Conservation (phyloP, 2,888 invertebrate species). For the Steinernema hermaphroditum region DNA sequence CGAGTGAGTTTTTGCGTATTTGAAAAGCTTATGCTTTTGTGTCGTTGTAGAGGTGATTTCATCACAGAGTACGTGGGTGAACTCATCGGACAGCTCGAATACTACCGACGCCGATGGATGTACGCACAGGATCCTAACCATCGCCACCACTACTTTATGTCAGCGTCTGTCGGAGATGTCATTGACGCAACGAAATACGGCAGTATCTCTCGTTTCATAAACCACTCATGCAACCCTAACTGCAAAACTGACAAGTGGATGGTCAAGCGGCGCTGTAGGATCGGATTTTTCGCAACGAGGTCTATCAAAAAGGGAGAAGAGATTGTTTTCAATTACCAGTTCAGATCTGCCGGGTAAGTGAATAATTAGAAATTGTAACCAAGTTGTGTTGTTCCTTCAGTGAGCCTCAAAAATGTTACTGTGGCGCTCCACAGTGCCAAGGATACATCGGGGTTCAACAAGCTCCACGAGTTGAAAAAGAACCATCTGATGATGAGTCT, state of each 20-base stretch:
- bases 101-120: slow-evolving; percentile 75
- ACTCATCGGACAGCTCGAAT: slow-evolving; percentile 74
- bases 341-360: slow-evolving; percentile 85
- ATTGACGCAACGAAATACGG: slow-evolving; percentile 95
- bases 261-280: slow-evolving; percentile 77
- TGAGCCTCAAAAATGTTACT: slow-evolving; percentile 90
- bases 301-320: slow-evolving; percentile 83
- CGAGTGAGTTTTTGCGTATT: slow-evolving; percentile 72
- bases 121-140: slow-evolving; percentile 76
- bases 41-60: slow-evolving; percentile 80
- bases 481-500: background rate
- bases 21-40: no score
- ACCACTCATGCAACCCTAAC: slow-evolving; percentile 96
- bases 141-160: slow-evolving; percentile 36
- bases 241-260: slow-evolving; percentile 87
- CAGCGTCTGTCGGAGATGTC: slow-evolving; percentile 74
- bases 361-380: background rate
- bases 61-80: slow-evolving; percentile 98
- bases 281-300: slow-evolving; percentile 90
- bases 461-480: background rate
- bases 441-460: slow-evolving; percentile 81
- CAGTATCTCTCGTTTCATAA: slow-evolving; percentile 92
- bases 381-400: slow-evolving; percentile 69
- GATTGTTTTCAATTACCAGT: slow-evolving; percentile 95
- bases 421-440: slow-evolving; percentile 83